Percentiles rank a stretch among this genome's conserved stretches.
These are phyloP conservation scores for Sitophilus oryzae DNA, from an alignment of 1,140 invertebrate species.

Conservation along the genomic window DNA sequence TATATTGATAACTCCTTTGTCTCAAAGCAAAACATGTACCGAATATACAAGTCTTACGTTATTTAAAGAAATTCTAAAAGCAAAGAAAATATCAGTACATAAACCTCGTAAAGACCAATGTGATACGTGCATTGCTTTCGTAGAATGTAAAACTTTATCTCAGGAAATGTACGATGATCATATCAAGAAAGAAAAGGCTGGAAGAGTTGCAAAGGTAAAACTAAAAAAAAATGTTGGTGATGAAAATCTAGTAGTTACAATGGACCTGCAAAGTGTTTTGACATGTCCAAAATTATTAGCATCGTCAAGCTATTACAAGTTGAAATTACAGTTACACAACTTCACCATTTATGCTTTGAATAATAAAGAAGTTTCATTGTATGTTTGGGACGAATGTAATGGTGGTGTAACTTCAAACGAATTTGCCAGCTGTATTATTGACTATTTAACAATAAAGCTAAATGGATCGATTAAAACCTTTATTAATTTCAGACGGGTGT, in stretches of 20 bases:
- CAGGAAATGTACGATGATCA: too few species aligned
- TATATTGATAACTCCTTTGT: not conserved
- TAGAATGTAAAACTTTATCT: too few species aligned
- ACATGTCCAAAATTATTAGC: slow-evolving; percentile 5
- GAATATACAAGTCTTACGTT: not conserved
- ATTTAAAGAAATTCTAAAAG: not conserved
- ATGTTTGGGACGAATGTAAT: slow-evolving; percentile 2
- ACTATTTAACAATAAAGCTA: not conserved
- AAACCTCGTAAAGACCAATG: not conserved
- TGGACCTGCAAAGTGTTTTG: slow-evolving; percentile 1
- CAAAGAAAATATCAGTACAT: not conserved
- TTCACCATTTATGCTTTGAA: slow-evolving; percentile 10
- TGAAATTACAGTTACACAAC: slow-evolving; percentile 8
- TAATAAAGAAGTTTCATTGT: slow-evolving; percentile 3
- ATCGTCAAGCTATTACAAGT: slow-evolving; percentile 1
- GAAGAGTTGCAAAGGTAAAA: too few species aligned
- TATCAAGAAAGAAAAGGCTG: too few species aligned
- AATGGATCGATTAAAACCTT: not conserved
- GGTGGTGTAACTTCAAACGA: slow-evolving; percentile 7
- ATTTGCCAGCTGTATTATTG: not conserved
- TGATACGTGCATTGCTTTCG: not conserved
- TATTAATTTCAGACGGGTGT: slow-evolving; percentile 1
- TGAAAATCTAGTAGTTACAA: not conserved
- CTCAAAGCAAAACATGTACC: not conserved
- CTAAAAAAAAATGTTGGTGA: not conserved